A percentile compares a stretch with the other conserved stretches of the same genome.
phyloP scores from a whole-genome alignment of 2,888 invertebrate species.

The Monoplex corrugatus region DNA sequence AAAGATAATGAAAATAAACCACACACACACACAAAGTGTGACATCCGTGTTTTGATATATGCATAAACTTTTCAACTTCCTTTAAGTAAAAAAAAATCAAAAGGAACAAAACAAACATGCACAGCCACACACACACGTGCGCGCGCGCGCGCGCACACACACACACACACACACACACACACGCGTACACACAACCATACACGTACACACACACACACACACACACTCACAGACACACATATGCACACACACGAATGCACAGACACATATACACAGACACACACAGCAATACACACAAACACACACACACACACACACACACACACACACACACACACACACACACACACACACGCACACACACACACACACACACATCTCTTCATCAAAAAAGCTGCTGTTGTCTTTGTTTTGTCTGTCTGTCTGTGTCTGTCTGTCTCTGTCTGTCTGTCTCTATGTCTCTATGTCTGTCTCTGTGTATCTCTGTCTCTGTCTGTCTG shows the following conservation, averaged over 20 bases:
- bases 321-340: not conserved
- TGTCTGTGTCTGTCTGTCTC: too few relatives aligned
- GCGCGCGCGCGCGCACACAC: too few relatives aligned
- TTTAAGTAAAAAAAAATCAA: too few relatives aligned
- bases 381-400: too few relatives aligned
- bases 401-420: too few relatives aligned
- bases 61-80: too few relatives aligned
- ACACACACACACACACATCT: not conserved
- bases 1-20: too few relatives aligned
- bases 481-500: too few relatives aligned
- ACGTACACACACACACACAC: not conserved
- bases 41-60: too few relatives aligned
- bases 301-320: slow-evolving; percentile 1
- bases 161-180: not conserved
- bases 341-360: slow-evolving; percentile 13
- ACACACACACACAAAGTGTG: too few relatives aligned
- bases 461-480: too few relatives aligned
- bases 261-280: not conserved
- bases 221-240: not conserved
- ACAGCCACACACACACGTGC: not conserved
- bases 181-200: not conserved
- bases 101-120: not conserved
- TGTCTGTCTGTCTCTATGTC: too few relatives aligned
- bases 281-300: not conserved
- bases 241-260: not conserved